Percentiles rank a stretch among this genome's conserved stretches.
Conservation (phyloP, 2,888 invertebrate species). For the Cyclophora punctaria region DNA sequence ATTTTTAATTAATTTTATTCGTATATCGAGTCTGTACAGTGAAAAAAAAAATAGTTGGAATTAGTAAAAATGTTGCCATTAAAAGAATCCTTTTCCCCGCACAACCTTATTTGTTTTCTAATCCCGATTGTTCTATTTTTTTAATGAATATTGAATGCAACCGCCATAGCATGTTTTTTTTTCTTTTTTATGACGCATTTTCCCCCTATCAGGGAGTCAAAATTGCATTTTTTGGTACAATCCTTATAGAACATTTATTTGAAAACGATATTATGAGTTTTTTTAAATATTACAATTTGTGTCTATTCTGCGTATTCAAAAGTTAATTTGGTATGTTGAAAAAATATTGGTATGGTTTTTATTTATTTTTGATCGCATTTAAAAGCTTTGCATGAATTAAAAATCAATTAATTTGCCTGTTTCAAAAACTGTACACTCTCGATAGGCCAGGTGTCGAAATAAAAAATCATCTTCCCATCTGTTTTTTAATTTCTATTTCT, state of each 20-base stretch:
- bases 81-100: constrained; percentile 37
- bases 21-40: constrained; percentile 69
- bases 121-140: constrained; percentile 14
- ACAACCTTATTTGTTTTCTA: constrained; percentile 35
- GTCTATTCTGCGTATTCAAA: too few species aligned
- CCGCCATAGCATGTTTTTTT: constrained; percentile 7
- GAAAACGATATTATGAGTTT: neutral
- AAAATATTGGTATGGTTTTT: too few species aligned
- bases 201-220: neutral
- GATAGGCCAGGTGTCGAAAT: constrained; percentile 48
- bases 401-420: constrained; percentile 17
- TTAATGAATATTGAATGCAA: constrained; percentile 4
- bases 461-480: constrained; percentile 21
- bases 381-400: constrained; percentile 36
- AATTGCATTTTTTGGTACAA: neutral
- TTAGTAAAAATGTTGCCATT: constrained; percentile 65
- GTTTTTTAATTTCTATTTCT: constrained; percentile 12
- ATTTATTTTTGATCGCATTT: too few species aligned
- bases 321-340: too few species aligned
- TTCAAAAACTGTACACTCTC: constrained; percentile 62
- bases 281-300: neutral
- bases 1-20: constrained; percentile 18
- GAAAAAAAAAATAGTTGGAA: constrained; percentile 27
- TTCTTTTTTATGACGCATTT: neutral
- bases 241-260: neutral